phyloP scores from a whole-genome alignment of 1,140 invertebrate species.

The Neuroterus valhalla region DNA sequence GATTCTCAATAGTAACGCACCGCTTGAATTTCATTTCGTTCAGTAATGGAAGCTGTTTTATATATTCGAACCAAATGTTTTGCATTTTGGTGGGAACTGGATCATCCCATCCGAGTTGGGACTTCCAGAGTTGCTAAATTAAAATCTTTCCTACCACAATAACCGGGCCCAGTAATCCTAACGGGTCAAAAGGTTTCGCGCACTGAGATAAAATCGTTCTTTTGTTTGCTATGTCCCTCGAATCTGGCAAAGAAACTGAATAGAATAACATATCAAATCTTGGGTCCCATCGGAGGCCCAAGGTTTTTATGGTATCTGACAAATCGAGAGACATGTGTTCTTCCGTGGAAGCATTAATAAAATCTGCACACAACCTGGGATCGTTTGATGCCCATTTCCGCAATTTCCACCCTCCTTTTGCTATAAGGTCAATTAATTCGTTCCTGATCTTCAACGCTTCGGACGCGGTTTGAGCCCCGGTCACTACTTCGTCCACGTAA shows the following conservation, averaged over 20 bases:
- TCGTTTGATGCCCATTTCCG: conserved; percentile 25
- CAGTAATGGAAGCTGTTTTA: neutral
- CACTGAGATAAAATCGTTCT: conserved; percentile 35
- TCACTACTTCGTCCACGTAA: conserved; percentile 5
- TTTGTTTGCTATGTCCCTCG: neutral
- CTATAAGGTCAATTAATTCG: neutral
- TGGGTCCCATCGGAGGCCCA: conserved; percentile 33
- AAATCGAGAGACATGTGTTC: neutral
- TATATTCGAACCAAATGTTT: conserved; percentile 31
- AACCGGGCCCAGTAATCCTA: conserved; percentile 26
- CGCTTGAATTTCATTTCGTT: conserved; percentile 10
- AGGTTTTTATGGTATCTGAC: conserved; percentile 6
- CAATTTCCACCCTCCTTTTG: neutral
- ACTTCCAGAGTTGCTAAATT: conserved; percentile 32
- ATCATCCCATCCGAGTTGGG: conserved; percentile 34
- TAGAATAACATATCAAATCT: conserved; percentile 18
- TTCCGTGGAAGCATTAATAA: neutral
- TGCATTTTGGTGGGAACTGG: conserved; percentile 33
- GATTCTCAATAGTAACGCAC: neutral
- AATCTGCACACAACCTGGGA: neutral
- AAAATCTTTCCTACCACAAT: conserved; percentile 34
- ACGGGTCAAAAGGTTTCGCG: conserved; percentile 37
- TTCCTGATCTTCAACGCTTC: neutral
- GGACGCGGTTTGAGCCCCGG: neutral
- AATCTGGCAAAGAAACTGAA: neutral